Evolutionary conservation across 2,113 vertebrate species (phyloP), one percentile per base, ranked within the genome.

Genomic region (Lycaon pictus): DNA sequence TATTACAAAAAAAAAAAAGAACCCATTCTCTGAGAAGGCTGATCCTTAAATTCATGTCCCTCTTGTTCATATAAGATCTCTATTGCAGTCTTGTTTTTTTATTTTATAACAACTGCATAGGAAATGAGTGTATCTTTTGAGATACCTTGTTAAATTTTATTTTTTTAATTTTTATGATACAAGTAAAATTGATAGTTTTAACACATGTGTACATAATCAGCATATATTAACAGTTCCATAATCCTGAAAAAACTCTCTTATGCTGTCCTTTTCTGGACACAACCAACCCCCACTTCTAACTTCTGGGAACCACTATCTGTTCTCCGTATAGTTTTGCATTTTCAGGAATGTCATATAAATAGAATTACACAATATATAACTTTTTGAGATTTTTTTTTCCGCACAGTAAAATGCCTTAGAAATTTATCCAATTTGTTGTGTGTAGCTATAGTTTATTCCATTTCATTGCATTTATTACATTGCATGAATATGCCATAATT

Each of bases 151-250:
- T 1, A 51, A 48, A 29, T 96, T 74, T 94, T 80, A 22, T 67
- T 65, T 88, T 85, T 62, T 32, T n/a, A 91, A 43, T 43, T 43
- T 29, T 79, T 79, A 72, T 81, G 1, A 37, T 82, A 37, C 15
- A 80, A 58, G 60, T 90, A 77, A 87, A 90, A 93, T 53, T n/a
- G 43, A 90, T 51, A 20, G 29, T 89, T 96, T 89, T 69, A 55
- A 10, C 48, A 85, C 25, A 27, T 12, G 10, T 74, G 1, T 35
- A 27, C 60, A 88, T 11, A 65, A 4, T 76, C 22, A 37, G 67
- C 12, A 63, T n/a, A 81, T 19, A 51, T 55, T 55, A 71, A 84
- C 1, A 35, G 20, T 58, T 48, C 29, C 35, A 48, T 56, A 25
- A 15, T 19, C 7, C n/a, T 25, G 53, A 7, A 51, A 10, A 69